phyloP scores from a whole-genome alignment of 2,888 invertebrate species.

The Danaus chrysippus region DNA sequence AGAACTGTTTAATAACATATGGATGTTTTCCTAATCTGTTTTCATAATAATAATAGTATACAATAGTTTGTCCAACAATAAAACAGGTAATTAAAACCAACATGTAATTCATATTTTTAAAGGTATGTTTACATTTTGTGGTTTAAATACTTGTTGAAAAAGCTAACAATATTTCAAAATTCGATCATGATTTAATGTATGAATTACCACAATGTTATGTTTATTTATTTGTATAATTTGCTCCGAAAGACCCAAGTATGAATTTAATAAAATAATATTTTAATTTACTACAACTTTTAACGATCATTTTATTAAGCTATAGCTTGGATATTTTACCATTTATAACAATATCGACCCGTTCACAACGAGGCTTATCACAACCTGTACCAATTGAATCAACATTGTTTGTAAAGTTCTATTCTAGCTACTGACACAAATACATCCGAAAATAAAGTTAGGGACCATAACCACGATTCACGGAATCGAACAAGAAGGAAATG shows the following conservation, averaged over 20 bases:
- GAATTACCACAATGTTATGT: conserved; percentile 62
- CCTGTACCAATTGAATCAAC: conserved; percentile 79
- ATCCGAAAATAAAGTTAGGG: conserved; percentile 76
- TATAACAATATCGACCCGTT: conserved; percentile 79
- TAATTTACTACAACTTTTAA: conserved; percentile 76
- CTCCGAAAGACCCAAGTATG: conserved; percentile 69
- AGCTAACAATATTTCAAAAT: conserved; percentile 59
- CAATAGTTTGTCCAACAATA: not conserved
- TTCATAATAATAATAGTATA: conserved; percentile 5
- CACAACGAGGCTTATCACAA: conserved; percentile 79
- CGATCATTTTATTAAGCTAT: conserved; percentile 76
- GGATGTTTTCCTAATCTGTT: not conserved
- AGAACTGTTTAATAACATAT: conserved; percentile 6
- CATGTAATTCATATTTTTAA: conserved; percentile 36
- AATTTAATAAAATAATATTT: conserved; percentile 74
- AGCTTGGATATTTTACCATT: conserved; percentile 77
- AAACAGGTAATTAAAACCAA: conserved; percentile 8
- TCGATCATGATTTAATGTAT: conserved; percentile 54
- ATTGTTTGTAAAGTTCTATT: conserved; percentile 79
- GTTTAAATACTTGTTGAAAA: conserved; percentile 47
- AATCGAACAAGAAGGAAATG: conserved; percentile 76
- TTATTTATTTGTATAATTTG: conserved; percentile 68
- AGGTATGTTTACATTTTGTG: conserved; percentile 45
- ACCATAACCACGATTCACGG: conserved; percentile 76
- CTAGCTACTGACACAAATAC: conserved; percentile 77